These are phyloP conservation scores for Caenorhabditis auriculariae DNA, from an alignment of 2,888 invertebrate genomes.

Conservation along the genomic window DNA sequence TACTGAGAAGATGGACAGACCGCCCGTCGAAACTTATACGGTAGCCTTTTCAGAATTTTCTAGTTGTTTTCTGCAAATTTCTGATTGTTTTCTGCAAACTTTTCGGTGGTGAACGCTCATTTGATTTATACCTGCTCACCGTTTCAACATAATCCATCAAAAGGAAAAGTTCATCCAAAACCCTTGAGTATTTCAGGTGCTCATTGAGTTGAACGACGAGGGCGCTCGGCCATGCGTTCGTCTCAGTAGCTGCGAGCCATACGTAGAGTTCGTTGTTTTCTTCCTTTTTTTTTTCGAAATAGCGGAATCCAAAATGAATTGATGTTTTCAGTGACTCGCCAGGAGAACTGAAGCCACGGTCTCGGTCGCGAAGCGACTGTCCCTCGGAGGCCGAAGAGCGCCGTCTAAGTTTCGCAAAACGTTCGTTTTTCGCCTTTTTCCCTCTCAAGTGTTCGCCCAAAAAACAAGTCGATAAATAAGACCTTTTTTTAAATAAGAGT, in stretches of 20 bases:
- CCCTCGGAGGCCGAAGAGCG: conserved; percentile 23
- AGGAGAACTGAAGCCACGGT: conserved; percentile 8
- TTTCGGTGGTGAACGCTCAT: no score
- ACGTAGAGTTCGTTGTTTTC: conserved; percentile 26
- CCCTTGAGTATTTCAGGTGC: conserved; percentile 24
- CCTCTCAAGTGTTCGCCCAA: no score
- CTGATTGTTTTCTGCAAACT: no score
- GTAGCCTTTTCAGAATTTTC: conserved; percentile 4
- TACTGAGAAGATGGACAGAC: conserved; percentile 10
- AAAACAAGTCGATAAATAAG: no score
- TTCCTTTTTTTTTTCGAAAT: no score
- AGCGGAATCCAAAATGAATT: no score
- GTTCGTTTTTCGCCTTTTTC: neutral
- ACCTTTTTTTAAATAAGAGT: no score
- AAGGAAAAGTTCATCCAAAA: no score
- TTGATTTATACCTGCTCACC: no score
- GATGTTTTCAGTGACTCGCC: conserved; percentile 1
- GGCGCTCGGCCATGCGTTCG: conserved; percentile 58
- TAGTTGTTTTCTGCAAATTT: no score
- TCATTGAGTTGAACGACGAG: conserved; percentile 59
- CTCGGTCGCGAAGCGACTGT: conserved; percentile 35
- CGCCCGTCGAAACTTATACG: conserved; percentile 38
- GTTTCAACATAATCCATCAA: no score
- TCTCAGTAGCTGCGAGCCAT: conserved; percentile 38
- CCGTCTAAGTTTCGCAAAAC: conserved; percentile 19